phyloP scores from a whole-genome alignment of 1,140 invertebrate species.

The Leptonema lineaticorne region DNA sequence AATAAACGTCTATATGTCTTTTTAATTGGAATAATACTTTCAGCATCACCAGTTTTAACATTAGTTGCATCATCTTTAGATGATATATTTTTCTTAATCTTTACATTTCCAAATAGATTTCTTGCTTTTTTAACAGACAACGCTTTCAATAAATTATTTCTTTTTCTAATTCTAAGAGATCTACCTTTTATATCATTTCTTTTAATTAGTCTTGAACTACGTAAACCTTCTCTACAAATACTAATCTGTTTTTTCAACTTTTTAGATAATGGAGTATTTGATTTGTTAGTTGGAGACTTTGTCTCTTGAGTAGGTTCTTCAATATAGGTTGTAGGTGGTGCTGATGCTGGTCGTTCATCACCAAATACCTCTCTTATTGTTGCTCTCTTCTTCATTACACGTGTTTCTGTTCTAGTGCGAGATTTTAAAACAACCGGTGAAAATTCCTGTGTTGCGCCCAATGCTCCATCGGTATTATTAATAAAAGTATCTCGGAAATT shows the following conservation, averaged over 20 bases:
- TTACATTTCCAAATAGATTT: slow-evolving; percentile 5
- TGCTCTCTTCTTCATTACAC: slow-evolving; percentile 71
- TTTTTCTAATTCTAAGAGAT: slow-evolving; percentile 56
- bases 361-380: slow-evolving; percentile 80
- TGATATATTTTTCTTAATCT: slow-evolving; percentile 28
- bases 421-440: slow-evolving; percentile 72
- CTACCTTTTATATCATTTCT: slow-evolving; percentile 61
- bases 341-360: slow-evolving; percentile 67
- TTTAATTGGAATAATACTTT: slow-evolving; percentile 31
- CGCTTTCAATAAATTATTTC: slow-evolving; percentile 59
- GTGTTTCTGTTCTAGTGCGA: slow-evolving; percentile 73
- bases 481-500: slow-evolving; percentile 69
- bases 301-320: slow-evolving; percentile 45
- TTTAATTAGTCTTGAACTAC: slow-evolving; percentile 60
- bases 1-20: slow-evolving; percentile 53
- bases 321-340: slow-evolving; percentile 57
- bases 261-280: neutral
- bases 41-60: slow-evolving; percentile 41
- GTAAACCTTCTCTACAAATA: slow-evolving; percentile 54
- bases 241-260: slow-evolving; percentile 34
- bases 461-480: slow-evolving; percentile 60
- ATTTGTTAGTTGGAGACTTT: slow-evolving; percentile 28
- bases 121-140: slow-evolving; percentile 51
- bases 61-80: slow-evolving; percentile 43
- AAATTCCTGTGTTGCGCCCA: slow-evolving; percentile 61